Evolutionary conservation across 1,140 invertebrate species (phyloP).

Genomic region (Oryctes rhinoceros): DNA sequence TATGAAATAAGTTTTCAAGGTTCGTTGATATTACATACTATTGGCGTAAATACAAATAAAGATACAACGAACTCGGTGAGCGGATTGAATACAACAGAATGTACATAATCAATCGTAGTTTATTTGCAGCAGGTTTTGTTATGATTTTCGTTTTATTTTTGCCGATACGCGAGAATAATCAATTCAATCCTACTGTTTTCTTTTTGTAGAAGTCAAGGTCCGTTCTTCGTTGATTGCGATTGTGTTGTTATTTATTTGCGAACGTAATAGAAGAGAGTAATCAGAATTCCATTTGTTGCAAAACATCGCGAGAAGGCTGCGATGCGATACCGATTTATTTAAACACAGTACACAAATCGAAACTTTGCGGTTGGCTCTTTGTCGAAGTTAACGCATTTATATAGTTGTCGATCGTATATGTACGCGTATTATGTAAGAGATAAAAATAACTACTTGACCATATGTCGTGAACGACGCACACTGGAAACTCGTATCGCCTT

Average conservation of each 20-base stretch:
- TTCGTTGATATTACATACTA: not conserved
- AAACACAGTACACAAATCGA: not conserved
- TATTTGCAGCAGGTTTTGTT: not conserved
- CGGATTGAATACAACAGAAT: too few species aligned
- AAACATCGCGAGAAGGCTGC: not conserved
- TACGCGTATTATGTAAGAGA: slow-evolving; percentile 33
- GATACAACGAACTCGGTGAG: too few species aligned
- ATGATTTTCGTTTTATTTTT: not conserved
- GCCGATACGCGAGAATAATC: not conserved
- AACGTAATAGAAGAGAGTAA: not conserved
- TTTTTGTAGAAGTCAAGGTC: slow-evolving; percentile 4
- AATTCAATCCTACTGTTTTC: not conserved
- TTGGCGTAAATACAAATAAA: not conserved
- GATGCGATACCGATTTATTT: not conserved
- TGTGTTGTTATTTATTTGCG: not conserved
- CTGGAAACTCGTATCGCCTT: slow-evolving; percentile 32
- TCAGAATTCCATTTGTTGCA: not conserved
- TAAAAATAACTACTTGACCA: slow-evolving; percentile 34
- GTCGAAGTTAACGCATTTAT: not conserved
- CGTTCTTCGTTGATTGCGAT: not conserved
- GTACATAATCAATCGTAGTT: not conserved
- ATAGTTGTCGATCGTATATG: slow-evolving; percentile 24
- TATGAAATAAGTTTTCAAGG: slow-evolving; percentile 13
- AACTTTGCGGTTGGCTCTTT: not conserved
- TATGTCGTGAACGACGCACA: slow-evolving; percentile 25